Evolutionary conservation across 2,888 invertebrate genomes (phyloP), one percentile per base, ranked within the genome.

Genomic region (Chaitophorus viminalis): DNA sequence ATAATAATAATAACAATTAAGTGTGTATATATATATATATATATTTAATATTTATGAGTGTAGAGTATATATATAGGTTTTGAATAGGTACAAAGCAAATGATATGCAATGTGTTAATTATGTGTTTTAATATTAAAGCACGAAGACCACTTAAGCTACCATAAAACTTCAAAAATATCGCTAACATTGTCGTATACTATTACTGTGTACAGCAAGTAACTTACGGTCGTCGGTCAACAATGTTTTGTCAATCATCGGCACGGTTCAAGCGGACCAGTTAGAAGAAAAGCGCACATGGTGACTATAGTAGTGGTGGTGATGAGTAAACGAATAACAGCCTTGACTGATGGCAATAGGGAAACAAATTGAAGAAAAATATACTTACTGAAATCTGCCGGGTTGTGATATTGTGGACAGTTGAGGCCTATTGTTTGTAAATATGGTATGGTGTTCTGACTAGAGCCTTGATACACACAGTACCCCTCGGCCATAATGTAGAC

Each of bases 351-450:
- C 65, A 60, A 46, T 39, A 33, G 68, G 29, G 31, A 74, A 60
- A 33, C 70, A 52, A 25, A 14, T 17, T 11, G 18, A 25, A 77
- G 25, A 60, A 36, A 2, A 52, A 1, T 39, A 68, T 82, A 90
- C 91, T 91, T 90, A 93, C 93, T 92, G 91, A 93, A 94, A 91
- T 94, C 94, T n/a, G 94, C 93, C 8, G 94, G 94, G 90, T 94
- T 94, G 91, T 94, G 93, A 90, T 93, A 94, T 87, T 92, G 91
- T 0, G 94, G 94, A 90, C 94, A 94, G 33, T 92, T 91, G 65
- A 94, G 91, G 14, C 92, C 92, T 90, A 93, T 92, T 3, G 92
- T 91, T 52, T 92, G 91, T 72, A 94, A 91, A 90, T 93, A 93
- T 14, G 93, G 93, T 46, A 94, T 91, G 39, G 93, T 91, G 72